phyloP scores from a whole-genome alignment of 2,797 vertebrate genomes.

The Crocidura indochinensis region DNA sequence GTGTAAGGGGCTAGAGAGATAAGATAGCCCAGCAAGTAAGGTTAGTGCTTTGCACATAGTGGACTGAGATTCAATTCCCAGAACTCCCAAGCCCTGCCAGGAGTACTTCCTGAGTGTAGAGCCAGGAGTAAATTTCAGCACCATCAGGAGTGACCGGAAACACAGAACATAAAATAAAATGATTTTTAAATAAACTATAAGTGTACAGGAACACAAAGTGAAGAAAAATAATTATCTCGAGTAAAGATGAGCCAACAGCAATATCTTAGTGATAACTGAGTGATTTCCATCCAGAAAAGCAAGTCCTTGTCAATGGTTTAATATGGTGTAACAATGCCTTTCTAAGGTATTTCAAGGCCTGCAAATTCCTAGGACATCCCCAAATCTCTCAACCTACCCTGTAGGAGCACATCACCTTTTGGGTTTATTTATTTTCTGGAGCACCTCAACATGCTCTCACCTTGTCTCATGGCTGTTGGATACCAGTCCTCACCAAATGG shows the following conservation, averaged over 20 bases:
- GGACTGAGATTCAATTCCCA: too few species aligned
- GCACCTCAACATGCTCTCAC: conserved; percentile 86
- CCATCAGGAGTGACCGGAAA: too few species aligned
- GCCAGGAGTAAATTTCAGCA: too few species aligned
- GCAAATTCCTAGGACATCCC: too few species aligned
- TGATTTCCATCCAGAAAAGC: not conserved
- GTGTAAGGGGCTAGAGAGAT: not conserved
- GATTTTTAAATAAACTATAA: not conserved
- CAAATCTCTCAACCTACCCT: not conserved
- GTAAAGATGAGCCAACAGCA: not conserved
- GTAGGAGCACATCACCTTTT: not conserved
- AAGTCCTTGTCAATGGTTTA: not conserved
- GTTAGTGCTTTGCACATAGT: too few species aligned
- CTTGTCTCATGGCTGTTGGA: conserved; percentile 92
- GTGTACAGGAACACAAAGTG: not conserved
- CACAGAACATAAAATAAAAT: too few species aligned
- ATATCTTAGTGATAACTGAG: not conserved
- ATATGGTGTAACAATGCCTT: not conserved
- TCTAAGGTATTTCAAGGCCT: too few species aligned
- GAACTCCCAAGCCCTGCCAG: too few species aligned
- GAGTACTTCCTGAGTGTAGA: too few species aligned
- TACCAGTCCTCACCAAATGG: conserved; percentile 93
- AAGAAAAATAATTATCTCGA: not conserved
- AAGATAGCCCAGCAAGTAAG: too few species aligned
- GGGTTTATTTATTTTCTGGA: not conserved